Evolutionary conservation across 2,797 vertebrate genomes (phyloP).

Genomic region (Diplodus sargus): DNA sequence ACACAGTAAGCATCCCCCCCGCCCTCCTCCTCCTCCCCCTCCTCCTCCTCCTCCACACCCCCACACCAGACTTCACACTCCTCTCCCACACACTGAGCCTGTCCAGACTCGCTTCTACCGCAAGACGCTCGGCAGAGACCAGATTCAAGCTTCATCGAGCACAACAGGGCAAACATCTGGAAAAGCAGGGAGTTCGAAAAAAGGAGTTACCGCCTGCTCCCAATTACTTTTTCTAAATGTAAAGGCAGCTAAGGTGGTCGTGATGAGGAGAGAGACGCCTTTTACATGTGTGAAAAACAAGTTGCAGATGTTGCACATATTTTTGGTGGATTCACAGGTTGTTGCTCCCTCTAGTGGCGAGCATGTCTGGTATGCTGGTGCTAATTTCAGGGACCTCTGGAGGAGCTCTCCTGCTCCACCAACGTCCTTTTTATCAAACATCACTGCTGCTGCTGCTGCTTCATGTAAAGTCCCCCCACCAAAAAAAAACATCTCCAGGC

Average conservation of each 20-base stretch:
- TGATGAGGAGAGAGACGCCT: background rate
- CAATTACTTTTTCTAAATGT: background rate
- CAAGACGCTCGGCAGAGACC: conserved; percentile 45
- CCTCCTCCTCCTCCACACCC: conserved; percentile 11
- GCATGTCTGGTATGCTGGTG: background rate
- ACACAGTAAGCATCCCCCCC: conserved; percentile 30
- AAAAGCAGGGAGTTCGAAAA: background rate
- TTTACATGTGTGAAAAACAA: conserved; percentile 8
- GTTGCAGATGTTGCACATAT: conserved; percentile 1
- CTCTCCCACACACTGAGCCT: conserved; percentile 60
- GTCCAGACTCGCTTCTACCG: conserved; percentile 69
- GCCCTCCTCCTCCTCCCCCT: background rate
- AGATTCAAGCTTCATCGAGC: conserved; percentile 30
- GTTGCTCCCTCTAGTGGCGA: conserved; percentile 70
- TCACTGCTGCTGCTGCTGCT: background rate
- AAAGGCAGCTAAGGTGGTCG: background rate
- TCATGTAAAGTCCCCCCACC: background rate
- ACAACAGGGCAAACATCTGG: conserved; percentile 42
- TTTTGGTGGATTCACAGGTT: conserved; percentile 24
- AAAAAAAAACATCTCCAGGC: background rate
- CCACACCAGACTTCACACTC: conserved; percentile 58
- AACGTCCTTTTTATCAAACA: background rate
- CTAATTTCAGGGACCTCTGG: conserved; percentile 4
- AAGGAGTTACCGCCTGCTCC: background rate
- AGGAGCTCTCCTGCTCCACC: background rate